Evolutionary conservation across 2,888 invertebrate genomes (phyloP).

Genomic region (Ischnus inquisitorius): DNA sequence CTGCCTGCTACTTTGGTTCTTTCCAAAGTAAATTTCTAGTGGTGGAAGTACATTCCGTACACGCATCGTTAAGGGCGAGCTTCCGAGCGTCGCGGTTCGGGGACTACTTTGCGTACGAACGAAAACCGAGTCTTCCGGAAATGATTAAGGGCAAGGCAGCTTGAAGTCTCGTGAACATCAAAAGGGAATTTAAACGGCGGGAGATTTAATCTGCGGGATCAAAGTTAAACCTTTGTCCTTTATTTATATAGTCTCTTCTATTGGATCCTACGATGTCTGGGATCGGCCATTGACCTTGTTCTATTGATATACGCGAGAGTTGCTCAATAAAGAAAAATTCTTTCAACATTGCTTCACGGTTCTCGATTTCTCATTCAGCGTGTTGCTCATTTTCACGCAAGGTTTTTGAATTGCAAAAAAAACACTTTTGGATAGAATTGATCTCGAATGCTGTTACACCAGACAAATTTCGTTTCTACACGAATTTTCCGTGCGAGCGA

Average conservation of each 20-base stretch:
- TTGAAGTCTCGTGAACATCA: neutral
- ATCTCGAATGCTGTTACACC: too few species aligned
- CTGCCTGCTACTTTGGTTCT: neutral
- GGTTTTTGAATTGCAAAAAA: too few species aligned
- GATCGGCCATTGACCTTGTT: neutral
- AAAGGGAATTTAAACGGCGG: neutral
- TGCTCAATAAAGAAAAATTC: neutral
- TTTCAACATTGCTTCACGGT: neutral
- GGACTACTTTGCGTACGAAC: constrained; percentile 23
- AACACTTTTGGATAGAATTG: too few species aligned
- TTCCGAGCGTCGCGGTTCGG: constrained; percentile 25
- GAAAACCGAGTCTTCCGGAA: constrained; percentile 36
- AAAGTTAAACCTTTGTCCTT: neutral
- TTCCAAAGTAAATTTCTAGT: neutral
- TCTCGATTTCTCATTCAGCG: too few species aligned
- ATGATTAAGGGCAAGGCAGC: constrained; percentile 10
- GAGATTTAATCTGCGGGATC: constrained; percentile 2
- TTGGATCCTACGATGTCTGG: neutral
- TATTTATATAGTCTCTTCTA: neutral
- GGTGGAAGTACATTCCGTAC: constrained; percentile 18
- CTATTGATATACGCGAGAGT: neutral
- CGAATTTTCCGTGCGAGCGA: too few species aligned
- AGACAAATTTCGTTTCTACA: too few species aligned
- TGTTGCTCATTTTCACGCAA: too few species aligned
- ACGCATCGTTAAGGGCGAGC: constrained; percentile 38